phyloP scores from a whole-genome alignment of 1,140 invertebrate species.

The Parasteatoda tepidariorum region DNA sequence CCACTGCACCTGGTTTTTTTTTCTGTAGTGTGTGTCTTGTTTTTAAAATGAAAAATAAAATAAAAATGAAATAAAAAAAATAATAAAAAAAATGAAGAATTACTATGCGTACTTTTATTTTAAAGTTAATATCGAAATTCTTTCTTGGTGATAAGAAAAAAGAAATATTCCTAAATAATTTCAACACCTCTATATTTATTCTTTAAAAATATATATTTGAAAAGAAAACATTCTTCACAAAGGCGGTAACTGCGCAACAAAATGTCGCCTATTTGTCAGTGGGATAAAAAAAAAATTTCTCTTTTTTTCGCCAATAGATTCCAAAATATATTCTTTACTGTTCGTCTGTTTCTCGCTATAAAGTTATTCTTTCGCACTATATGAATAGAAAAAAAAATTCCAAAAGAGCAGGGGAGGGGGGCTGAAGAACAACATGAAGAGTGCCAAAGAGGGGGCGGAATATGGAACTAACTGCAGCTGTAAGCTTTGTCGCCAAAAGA shows the following conservation, averaged over 20 bases:
- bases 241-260: slow-evolving; percentile 36
- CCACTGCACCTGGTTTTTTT: too few relatives aligned
- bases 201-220: not conserved
- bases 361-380: slow-evolving; percentile 24
- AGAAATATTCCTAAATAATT: too few relatives aligned
- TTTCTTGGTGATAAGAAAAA: too few relatives aligned
- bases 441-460: not conserved
- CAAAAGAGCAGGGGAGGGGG: not conserved
- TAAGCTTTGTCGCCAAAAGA: slow-evolving; percentile 23
- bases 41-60: too few relatives aligned
- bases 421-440: not conserved
- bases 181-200: not conserved
- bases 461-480: slow-evolving; percentile 58
- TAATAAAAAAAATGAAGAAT: too few relatives aligned
- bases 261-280: slow-evolving; percentile 26
- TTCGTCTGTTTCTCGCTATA: slow-evolving; percentile 27
- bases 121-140: too few relatives aligned
- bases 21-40: too few relatives aligned
- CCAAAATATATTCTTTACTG: not conserved
- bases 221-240: slow-evolving; percentile 4
- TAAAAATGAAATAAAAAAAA: too few relatives aligned
- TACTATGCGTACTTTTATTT: too few relatives aligned
- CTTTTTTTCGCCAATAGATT: not conserved
- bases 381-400: not conserved
- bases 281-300: not conserved